Evolutionary conservation across 2,888 invertebrate genomes (phyloP).

Genomic region (Parnassius glacialis): DNA sequence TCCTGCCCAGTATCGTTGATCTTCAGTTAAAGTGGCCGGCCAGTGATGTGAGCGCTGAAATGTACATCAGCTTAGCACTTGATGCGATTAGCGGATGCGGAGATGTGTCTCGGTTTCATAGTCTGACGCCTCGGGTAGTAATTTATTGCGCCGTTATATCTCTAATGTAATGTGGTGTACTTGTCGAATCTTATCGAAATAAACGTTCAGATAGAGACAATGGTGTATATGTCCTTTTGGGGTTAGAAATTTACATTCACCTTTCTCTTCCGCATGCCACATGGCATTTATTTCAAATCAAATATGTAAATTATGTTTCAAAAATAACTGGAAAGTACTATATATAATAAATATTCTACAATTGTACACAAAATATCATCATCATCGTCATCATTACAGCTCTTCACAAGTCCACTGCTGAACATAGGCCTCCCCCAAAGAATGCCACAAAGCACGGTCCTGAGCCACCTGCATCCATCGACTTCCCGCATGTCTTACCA

Average conservation of each 20-base stretch:
- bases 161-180: conserved; percentile 6
- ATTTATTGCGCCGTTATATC: conserved; percentile 18
- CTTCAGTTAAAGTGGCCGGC: conserved; percentile 25
- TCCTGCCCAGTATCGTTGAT: conserved; percentile 32
- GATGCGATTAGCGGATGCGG: conserved; percentile 26
- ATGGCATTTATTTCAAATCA: too few relatives aligned
- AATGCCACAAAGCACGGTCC: too few relatives aligned
- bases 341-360: too few relatives aligned
- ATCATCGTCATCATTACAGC: too few relatives aligned
- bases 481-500: too few relatives aligned
- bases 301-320: background rate
- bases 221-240: too few relatives aligned
- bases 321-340: background rate
- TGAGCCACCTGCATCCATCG: too few relatives aligned
- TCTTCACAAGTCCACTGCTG: too few relatives aligned
- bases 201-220: background rate
- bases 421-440: too few relatives aligned
- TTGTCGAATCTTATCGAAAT: conserved; percentile 4
- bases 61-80: conserved; percentile 27
- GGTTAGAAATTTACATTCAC: too few relatives aligned
- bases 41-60: conserved; percentile 30
- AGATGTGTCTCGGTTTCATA: conserved; percentile 12
- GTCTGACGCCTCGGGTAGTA: conserved; percentile 21
- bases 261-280: too few relatives aligned
- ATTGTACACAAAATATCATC: too few relatives aligned